Conservation (phyloP, 2,113 vertebrate species). For the Malurus melanocephalus region DNA sequence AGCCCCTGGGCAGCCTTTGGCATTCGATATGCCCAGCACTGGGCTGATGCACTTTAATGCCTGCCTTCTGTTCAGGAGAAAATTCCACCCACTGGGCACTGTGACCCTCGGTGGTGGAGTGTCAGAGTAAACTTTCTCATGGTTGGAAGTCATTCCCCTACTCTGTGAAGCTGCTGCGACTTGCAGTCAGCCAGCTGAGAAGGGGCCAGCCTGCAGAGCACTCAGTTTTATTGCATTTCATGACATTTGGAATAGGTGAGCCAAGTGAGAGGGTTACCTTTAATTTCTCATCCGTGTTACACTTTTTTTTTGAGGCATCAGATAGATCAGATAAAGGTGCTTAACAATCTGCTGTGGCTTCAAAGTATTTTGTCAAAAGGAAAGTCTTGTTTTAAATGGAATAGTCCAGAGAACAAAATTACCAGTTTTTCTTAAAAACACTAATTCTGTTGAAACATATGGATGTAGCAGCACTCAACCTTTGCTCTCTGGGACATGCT, state of each 20-base stretch:
- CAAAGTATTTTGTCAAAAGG: neutral
- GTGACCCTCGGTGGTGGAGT: neutral
- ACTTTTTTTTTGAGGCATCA: neutral
- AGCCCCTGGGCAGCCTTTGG: neutral
- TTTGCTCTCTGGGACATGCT: neutral
- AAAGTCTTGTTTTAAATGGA: neutral
- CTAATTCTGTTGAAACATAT: neutral
- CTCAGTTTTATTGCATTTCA: neutral
- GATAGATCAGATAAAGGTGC: neutral
- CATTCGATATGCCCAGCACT: neutral
- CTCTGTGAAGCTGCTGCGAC: neutral
- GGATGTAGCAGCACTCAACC: neutral
- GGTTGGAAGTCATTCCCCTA: neutral
- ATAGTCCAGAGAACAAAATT: neutral
- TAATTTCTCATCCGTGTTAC: neutral
- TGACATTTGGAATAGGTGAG: neutral
- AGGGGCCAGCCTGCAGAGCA: neutral
- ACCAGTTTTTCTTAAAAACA: neutral
- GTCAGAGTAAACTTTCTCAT: neutral
- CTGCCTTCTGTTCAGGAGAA: neutral
- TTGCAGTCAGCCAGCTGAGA: neutral
- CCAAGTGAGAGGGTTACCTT: neutral
- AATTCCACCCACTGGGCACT: neutral
- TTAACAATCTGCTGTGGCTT: neutral
- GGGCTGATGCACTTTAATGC: neutral